Evolutionary conservation across 2,113 vertebrate genomes (phyloP).

Genomic region (Alligator mississippiensis): DNA sequence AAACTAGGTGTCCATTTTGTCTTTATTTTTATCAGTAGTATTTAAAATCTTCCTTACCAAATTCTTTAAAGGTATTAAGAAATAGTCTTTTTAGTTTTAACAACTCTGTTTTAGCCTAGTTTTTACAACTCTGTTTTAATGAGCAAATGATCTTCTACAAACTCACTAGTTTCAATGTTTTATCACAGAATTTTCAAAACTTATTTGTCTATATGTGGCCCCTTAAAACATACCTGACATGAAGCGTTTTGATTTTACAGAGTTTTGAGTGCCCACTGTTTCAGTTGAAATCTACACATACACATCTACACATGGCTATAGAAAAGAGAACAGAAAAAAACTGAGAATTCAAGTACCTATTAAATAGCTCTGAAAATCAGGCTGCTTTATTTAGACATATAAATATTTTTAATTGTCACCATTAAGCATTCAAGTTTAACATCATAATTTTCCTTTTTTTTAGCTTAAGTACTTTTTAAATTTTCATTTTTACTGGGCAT

Average conservation of each 20-base stretch:
- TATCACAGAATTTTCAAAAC: neutral
- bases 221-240: too few species aligned
- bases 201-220: neutral
- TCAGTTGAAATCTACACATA: neutral
- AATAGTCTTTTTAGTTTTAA: too few species aligned
- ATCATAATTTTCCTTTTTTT: neutral
- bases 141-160: neutral
- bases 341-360: neutral
- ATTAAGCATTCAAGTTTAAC: neutral
- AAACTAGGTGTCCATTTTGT: neutral
- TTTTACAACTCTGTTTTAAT: neutral
- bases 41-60: neutral
- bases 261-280: neutral
- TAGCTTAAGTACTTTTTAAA: neutral
- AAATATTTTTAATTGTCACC: neutral
- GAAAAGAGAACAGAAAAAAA: neutral
- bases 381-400: neutral
- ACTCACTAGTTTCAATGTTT: neutral
- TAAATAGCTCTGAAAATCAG: neutral
- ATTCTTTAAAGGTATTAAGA: too few species aligned
- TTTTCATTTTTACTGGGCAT: neutral
- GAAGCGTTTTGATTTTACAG: neutral
- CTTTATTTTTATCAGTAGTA: neutral
- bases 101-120: too few species aligned
- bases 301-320: neutral